These are phyloP conservation scores for Tryphoninae sp. DNA, from an alignment of 2,888 invertebrate species.

Conservation along the genomic window DNA sequence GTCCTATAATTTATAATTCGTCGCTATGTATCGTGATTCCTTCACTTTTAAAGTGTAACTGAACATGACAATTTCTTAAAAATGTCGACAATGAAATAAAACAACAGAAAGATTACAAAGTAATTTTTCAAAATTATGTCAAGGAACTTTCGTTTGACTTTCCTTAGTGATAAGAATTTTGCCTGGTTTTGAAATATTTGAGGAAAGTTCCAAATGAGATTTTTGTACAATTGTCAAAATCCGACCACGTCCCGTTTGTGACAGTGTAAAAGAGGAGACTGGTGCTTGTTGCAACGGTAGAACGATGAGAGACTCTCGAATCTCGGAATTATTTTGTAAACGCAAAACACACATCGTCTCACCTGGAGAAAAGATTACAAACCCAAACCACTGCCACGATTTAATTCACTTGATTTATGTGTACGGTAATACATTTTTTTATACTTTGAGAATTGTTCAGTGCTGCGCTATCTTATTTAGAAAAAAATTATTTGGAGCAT, in stretches of 20 bases:
- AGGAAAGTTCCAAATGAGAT: constrained; percentile 26
- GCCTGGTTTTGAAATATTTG: background rate
- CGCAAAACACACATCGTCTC: background rate
- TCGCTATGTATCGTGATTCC: background rate
- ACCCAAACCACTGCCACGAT: constrained; percentile 23
- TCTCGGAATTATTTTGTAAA: constrained; percentile 43
- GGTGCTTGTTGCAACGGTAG: constrained; percentile 53
- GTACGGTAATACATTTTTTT: constrained; percentile 25
- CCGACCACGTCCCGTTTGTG: constrained; percentile 45
- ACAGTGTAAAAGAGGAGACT: constrained; percentile 54
- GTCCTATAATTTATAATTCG: background rate
- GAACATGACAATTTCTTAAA: background rate
- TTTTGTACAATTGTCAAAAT: constrained; percentile 21
- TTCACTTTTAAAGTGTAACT: too few species aligned
- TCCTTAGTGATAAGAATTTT: background rate
- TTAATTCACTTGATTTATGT: constrained; percentile 38
- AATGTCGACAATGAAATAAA: background rate
- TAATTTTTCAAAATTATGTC: background rate
- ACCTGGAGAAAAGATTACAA: constrained; percentile 1
- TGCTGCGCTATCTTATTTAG: too few species aligned
- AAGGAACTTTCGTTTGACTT: background rate
- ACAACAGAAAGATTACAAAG: background rate
- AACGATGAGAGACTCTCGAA: constrained; percentile 55
- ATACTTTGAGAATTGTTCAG: too few species aligned
- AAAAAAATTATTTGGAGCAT: too few species aligned